These are phyloP conservation scores for Chamaea fasciata DNA, from an alignment of 2,113 vertebrate genomes.

Conservation along the genomic window DNA sequence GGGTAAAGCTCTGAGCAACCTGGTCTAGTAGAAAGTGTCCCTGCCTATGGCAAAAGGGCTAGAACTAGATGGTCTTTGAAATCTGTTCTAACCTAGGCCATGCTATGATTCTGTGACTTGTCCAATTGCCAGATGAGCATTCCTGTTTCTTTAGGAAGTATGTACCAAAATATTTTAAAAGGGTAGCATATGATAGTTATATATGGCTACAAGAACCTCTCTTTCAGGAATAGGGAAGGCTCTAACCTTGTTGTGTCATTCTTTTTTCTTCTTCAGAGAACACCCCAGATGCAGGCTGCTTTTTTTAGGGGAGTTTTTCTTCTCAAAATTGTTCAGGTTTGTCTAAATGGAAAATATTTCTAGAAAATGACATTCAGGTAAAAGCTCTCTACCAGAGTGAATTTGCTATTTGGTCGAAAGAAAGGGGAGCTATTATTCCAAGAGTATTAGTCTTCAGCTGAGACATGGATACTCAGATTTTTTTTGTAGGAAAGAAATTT, in stretches of 20 bases:
- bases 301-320: neutral
- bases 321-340: neutral
- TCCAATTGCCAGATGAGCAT: neutral
- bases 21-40: neutral
- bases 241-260: neutral
- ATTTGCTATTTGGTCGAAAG: neutral
- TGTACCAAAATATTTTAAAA: neutral
- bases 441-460: neutral
- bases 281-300: neutral
- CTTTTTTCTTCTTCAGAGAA: neutral
- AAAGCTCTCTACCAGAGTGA: neutral
- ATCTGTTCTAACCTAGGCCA: neutral
- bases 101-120: neutral
- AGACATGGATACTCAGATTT: neutral
- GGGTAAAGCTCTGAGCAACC: neutral
- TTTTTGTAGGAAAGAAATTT: neutral
- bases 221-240: neutral
- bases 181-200: neutral
- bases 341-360: neutral
- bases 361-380: neutral
- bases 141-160: neutral
- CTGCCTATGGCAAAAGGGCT: neutral
- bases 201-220: neutral
- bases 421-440: neutral
- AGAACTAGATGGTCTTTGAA: neutral